These are phyloP conservation scores for Eulemur mongoz DNA, from an alignment of 2,797 vertebrate genomes.

Conservation along the genomic window DNA sequence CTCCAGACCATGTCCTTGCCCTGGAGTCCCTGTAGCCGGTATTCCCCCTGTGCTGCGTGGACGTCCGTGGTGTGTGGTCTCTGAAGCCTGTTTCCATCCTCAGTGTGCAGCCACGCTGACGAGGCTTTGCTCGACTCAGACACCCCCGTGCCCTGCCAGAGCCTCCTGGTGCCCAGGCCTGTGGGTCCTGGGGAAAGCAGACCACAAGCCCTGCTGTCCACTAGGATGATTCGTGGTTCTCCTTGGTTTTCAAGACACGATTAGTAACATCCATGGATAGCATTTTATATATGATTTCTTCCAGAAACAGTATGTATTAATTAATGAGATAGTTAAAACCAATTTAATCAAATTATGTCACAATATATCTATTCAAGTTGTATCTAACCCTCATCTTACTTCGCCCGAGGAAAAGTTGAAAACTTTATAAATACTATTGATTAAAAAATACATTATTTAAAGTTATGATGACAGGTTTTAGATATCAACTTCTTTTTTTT, in stretches of 20 bases:
- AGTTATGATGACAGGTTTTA: not conserved
- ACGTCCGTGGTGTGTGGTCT: not conserved
- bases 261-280: not conserved
- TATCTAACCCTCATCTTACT: not conserved
- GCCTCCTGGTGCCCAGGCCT: not conserved
- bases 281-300: not conserved
- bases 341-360: not conserved
- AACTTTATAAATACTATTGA: not conserved
- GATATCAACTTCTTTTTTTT: not conserved
- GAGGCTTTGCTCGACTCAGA: not conserved
- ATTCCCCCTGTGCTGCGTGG: not conserved
- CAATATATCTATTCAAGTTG: not conserved
- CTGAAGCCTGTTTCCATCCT: not conserved
- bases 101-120: no score
- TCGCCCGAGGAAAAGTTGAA: not conserved
- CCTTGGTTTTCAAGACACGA: not conserved
- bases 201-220: not conserved
- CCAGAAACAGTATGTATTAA: not conserved
- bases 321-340: not conserved
- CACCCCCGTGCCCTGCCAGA: not conserved
- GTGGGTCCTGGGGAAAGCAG: no score
- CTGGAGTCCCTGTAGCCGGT: not conserved
- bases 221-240: not conserved
- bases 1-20: not conserved
- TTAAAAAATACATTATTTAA: not conserved